Conservation (phyloP, 37 sponge, comb jelly and placozoan species). For the Tethya wilhelma region DNA sequence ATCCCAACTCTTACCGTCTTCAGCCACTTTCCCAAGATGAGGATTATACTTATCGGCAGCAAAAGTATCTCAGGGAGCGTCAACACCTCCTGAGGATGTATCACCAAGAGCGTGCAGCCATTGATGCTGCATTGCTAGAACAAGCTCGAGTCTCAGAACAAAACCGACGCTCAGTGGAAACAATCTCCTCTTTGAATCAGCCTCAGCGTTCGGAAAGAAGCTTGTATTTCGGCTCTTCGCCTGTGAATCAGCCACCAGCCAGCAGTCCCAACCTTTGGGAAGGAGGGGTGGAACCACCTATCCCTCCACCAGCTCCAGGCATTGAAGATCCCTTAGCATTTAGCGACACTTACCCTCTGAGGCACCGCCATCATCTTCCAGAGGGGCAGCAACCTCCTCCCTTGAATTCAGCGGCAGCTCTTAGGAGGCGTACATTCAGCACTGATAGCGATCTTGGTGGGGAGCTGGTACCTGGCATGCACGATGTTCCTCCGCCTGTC, state of each 20-base stretch:
- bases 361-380: not conserved
- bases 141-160: conserved; percentile 10
- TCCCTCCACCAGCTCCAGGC: not conserved
- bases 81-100: conserved; percentile 1
- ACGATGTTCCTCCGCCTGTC: not conserved
- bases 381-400: not conserved
- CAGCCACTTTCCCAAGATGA: conserved; percentile 1
- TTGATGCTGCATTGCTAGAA: not conserved
- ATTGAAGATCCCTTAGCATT: conserved; percentile 12
- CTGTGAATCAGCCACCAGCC: not conserved
- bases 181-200: conserved; percentile 17
- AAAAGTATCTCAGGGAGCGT: not conserved
- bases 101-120: not conserved
- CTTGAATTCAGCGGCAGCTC: no score
- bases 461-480: conserved; percentile 1
- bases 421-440: conserved; percentile 1
- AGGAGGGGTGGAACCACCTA: not conserved
- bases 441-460: conserved; percentile 23
- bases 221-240: not conserved
- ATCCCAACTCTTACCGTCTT: not conserved
- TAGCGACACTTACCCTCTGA: not conserved
- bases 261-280: not conserved
- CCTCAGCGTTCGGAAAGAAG: not conserved
- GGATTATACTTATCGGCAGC: conserved; percentile 4
- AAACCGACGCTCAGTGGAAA: conserved; percentile 19